Percentiles rank a stretch among this genome's conserved stretches.
Conservation (phyloP, 2,113 vertebrate species). For the Pogona vitticeps region DNA sequence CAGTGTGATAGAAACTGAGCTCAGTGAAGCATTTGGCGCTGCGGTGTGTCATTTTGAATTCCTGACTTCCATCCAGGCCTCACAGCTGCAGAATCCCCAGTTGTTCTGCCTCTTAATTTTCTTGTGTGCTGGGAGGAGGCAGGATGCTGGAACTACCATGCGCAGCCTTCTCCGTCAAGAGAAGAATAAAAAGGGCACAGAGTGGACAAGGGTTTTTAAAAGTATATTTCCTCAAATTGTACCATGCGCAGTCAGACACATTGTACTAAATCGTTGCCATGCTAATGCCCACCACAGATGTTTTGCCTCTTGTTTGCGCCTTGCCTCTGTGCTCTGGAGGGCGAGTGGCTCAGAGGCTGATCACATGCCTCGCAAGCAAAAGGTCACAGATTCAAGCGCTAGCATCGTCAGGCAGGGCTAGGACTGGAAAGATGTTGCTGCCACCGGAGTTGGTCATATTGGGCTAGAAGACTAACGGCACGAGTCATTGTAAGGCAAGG, state of each 20-base stretch:
- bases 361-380: too few relatives aligned
- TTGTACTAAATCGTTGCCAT: background rate
- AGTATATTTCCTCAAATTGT: background rate
- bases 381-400: too few relatives aligned
- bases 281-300: background rate
- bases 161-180: background rate
- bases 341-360: too few relatives aligned
- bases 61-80: conserved; percentile 53
- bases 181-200: background rate
- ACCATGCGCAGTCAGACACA: background rate
- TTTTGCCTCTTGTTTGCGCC: background rate
- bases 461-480: too few relatives aligned
- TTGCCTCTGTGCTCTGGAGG: background rate
- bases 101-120: conserved; percentile 51
- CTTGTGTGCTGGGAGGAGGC: conserved; percentile 50
- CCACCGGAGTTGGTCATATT: too few relatives aligned
- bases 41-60: conserved; percentile 65
- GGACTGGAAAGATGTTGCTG: too few relatives aligned
- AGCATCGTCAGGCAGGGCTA: too few relatives aligned
- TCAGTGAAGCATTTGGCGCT: conserved; percentile 59
- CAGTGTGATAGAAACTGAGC: conserved; percentile 60
- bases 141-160: conserved; percentile 49
- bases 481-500: too few relatives aligned
- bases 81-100: conserved; percentile 47
- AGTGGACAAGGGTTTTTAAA: background rate